Conservation (phyloP, 2,888 invertebrate genomes). For the Ptilodon capucinus region DNA sequence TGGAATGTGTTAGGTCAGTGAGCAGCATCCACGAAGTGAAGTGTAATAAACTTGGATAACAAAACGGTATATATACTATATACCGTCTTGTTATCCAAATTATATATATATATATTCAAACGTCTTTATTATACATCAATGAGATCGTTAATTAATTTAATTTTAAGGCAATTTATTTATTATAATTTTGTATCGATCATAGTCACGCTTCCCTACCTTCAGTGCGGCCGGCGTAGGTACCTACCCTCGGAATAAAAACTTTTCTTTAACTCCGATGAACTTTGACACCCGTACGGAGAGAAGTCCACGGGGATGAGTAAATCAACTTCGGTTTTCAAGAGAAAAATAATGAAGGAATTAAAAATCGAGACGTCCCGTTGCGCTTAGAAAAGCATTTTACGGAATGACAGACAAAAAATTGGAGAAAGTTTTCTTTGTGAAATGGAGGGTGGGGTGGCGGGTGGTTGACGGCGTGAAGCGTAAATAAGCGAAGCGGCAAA, state of each 20-base stretch:
- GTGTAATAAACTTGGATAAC: too few relatives aligned
- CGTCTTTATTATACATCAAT: too few relatives aligned
- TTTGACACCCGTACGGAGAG: conserved; percentile 8
- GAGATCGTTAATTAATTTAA: too few relatives aligned
- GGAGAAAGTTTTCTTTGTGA: conserved; percentile 26
- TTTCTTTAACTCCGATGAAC: conserved; percentile 8
- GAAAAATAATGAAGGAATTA: conserved; percentile 10
- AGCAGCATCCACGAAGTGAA: too few relatives aligned
- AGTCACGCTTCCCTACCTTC: not conserved
- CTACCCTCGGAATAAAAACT: not conserved
- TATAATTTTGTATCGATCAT: not conserved
- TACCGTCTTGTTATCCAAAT: too few relatives aligned
- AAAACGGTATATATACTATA: too few relatives aligned
- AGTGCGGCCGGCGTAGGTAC: conserved; percentile 1
- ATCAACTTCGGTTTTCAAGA: conserved; percentile 3
- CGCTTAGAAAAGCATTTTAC: conserved; percentile 20
- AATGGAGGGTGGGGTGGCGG: conserved; percentile 22
- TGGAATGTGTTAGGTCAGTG: not conserved
- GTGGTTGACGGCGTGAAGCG: conserved; percentile 20
- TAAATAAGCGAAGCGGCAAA: conserved; percentile 56
- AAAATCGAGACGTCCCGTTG: conserved; percentile 18
- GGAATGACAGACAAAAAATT: conserved; percentile 39
- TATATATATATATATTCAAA: too few relatives aligned
- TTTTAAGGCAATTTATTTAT: too few relatives aligned
- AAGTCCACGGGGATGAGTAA: conserved; percentile 7